Evolutionary conservation across 2,797 vertebrate genomes (phyloP), one percentile per base, ranked within the genome.

Genomic region (Otus scops): DNA sequence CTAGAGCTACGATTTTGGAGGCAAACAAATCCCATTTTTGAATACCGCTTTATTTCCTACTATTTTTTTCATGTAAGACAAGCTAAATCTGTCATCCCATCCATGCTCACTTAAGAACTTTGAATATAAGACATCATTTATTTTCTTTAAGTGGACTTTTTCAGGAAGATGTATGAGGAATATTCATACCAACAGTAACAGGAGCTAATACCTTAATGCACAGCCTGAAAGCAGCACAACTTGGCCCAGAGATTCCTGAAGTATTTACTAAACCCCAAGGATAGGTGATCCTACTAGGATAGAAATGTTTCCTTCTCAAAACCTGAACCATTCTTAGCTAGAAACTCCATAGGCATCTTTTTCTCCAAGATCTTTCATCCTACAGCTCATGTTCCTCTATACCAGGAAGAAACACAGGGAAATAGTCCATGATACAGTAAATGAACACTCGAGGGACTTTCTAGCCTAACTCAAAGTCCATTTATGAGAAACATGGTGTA

Each of bases 1-100:
- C 34, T 30, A 16, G 24, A 93, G 76, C n/a, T 70, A 79, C 64
- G 82, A 3, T 60, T 92, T 2, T 86, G 79, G 95, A 94, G 70
- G 64, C 80, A 94, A 95, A 90, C 70, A 88, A 79, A 69, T 63
- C 63, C n/a, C 43, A 28, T 39, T 92, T 88, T 93, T 90, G 50
- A 93, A 90, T 76, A 68, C 11, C 24, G 34, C 24, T 89, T 77
- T 67, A 69, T 95, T 96, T 92, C 43, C 26, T 69, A 21, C 13
- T 45, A 12, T 34, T 84, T 67, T 88, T 53, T 68, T 53, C n/a
- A 34, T 1, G 9, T 74, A 26, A 90, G 60, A 73, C 28, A 60
- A 82, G 43, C 3, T 17, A 70, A 89, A 95, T 87, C 63, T 4
- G 3, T 93, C 77, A 82, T 41, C 39, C 56, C 64, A 79, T 39